Conservation (phyloP, 2,113 vertebrate species). For the Polypterus senegalus region DNA sequence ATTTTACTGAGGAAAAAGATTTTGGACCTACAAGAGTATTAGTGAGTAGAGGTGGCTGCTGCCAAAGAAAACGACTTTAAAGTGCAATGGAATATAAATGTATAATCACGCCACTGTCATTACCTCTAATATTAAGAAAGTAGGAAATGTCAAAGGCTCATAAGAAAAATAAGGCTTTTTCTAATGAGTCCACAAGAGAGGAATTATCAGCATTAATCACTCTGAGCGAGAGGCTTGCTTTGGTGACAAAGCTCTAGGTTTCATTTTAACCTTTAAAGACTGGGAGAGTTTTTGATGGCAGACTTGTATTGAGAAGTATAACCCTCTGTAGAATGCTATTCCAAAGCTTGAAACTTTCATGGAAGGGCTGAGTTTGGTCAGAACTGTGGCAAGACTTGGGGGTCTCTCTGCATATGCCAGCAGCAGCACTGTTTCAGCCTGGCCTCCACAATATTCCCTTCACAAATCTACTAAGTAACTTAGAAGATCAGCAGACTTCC, state of each 20-base stretch:
- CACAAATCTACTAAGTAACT: too few species aligned
- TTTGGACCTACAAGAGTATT: conserved; percentile 29
- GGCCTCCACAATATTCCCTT: too few species aligned
- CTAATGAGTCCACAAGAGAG: conserved; percentile 52
- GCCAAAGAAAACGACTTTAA: conserved; percentile 49
- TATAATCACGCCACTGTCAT: conserved; percentile 53
- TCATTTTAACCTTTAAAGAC: conserved; percentile 16
- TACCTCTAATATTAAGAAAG: conserved; percentile 53
- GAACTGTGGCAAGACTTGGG: too few species aligned
- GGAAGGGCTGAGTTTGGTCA: too few species aligned
- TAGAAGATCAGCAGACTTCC: too few species aligned
- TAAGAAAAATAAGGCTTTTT: conserved; percentile 48
- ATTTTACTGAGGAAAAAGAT: conserved; percentile 40
- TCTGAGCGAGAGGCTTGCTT: conserved; percentile 35
- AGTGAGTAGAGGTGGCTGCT: conserved; percentile 25
- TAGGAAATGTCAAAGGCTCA: conserved; percentile 49
- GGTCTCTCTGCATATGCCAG: too few species aligned
- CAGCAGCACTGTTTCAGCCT: too few species aligned
- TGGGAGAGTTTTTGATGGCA: too few species aligned
- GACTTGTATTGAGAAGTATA: too few species aligned
- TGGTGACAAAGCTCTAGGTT: conserved; percentile 28
- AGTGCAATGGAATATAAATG: conserved; percentile 50
- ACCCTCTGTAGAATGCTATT: too few species aligned
- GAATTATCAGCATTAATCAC: conserved; percentile 56
- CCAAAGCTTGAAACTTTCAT: too few species aligned